Base-by-base conservation (phyloP, 2,888 invertebrate species). In the Alloplasta piceator region DNA sequence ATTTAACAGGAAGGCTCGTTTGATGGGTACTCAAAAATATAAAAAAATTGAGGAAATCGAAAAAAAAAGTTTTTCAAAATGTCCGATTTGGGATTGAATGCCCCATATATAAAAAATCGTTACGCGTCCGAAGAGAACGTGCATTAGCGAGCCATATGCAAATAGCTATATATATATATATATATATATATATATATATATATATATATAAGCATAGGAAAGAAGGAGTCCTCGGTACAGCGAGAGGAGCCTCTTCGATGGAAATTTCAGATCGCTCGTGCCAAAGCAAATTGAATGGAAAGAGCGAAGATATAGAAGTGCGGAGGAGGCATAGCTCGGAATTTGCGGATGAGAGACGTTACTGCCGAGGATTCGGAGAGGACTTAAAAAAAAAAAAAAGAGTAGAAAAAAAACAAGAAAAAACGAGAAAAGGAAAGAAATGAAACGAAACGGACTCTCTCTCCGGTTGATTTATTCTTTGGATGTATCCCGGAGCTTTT, bases 261-360 rank as follows among this genome's bases (percentile, higher is more conserved):
- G 80, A 80, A 80, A 80, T 80, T 80, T 80, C 66, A 80, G 80
- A 64, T 80, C 75, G 71, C 64, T 71, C 80, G 60, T 71, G 75
- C 73, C 76, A 77, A 80, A 80, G 75, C 79, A 75, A 80, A 80
- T 80, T 80, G 72, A 82, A 82, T 77, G 77, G 76, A 82, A 82
- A 48, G 73, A 82, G 74, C 60, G 50, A 66, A 77, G 55, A 56
- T 56, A 71, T 60, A 50, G 74, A 63, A 75, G 71, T 67, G 68
- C 60, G 56, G 12, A 61, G 78, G 58, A 61, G 74, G 14, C 58
- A 67, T 16, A 55, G 67, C 41, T 26, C 26, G n/a, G 58, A 72
- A 58, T 39, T 71, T 50, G 48, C 56, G 67, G 63, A 73, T 67
- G 68, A 63, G 68, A 78, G 43, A 74, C 76, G 41, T 41, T 36